Conservation (phyloP, 2,113 vertebrate species). For the Leucosticte australis region DNA sequence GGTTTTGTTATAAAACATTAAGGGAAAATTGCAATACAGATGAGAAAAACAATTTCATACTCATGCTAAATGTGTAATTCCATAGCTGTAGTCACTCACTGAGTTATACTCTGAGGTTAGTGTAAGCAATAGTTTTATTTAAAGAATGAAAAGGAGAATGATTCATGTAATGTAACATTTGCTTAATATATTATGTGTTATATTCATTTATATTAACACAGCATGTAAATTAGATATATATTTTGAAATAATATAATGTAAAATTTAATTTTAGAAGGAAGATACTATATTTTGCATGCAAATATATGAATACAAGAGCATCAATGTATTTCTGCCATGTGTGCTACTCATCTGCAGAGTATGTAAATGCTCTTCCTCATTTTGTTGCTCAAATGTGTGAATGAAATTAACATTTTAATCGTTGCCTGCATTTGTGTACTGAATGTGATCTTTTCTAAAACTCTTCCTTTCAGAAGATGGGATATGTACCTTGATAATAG, state of each 20-base stretch:
- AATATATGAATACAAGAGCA: constrained; percentile 3
- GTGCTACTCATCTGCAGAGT: constrained; percentile 27
- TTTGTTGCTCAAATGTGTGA: background rate
- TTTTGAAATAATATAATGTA: background rate
- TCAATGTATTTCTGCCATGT: background rate
- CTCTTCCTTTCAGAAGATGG: background rate
- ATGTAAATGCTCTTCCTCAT: background rate
- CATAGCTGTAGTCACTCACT: background rate
- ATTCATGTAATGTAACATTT: constrained; percentile 6
- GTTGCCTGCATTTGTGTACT: background rate
- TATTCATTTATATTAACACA: background rate
- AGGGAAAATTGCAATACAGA: background rate
- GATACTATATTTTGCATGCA: background rate
- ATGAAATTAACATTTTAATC: constrained; percentile 20
- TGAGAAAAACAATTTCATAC: background rate
- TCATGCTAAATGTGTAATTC: background rate
- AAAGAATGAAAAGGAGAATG: constrained; percentile 16
- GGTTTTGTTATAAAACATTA: background rate
- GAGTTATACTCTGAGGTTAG: background rate
- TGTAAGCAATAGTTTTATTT: background rate
- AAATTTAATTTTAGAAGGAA: constrained; percentile 1
- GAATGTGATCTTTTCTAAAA: background rate
- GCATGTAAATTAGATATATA: background rate
- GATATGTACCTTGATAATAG: background rate
- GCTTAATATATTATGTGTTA: background rate